Evolutionary conservation across 53 echinoderm and acorn worm species (phyloP).

Genomic region (Crossaster papposus): DNA sequence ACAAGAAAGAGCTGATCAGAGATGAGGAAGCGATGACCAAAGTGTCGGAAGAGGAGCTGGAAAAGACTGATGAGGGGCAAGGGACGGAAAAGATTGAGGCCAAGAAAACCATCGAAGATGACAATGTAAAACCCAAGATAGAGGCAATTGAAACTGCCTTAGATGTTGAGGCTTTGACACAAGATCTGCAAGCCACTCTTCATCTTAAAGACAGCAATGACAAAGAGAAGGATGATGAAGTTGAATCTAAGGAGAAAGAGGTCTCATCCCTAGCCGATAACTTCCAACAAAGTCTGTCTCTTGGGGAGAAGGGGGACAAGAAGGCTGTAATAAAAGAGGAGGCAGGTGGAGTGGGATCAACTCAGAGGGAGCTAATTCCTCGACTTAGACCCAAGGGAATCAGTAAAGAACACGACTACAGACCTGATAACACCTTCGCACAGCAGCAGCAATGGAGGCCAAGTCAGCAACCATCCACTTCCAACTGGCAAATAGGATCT

Average conservation of each 20-base stretch:
- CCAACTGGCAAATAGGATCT: not conserved
- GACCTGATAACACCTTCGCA: not conserved
- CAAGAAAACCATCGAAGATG: not conserved
- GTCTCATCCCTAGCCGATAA: conserved; percentile 33
- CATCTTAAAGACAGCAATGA: conserved; percentile 3
- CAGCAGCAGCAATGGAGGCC: conserved; percentile 9
- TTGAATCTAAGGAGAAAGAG: conserved; percentile 7
- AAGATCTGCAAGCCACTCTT: conserved; percentile 11
- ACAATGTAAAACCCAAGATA: conserved; percentile 12
- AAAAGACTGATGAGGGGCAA: not conserved
- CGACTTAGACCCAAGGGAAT: conserved; percentile 36
- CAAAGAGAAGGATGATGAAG: not conserved
- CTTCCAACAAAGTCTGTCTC: not conserved
- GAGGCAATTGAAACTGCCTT: not conserved
- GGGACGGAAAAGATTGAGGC: not conserved
- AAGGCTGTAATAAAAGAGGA: conserved; percentile 2
- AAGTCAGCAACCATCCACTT: not conserved
- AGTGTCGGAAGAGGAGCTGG: not conserved
- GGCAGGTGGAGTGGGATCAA: not conserved
- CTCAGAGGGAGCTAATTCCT: not conserved
- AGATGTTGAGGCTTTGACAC: conserved; percentile 23
- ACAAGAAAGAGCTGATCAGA: not conserved
- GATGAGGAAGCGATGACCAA: not conserved
- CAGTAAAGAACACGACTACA: not conserved
- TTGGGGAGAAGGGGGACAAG: not conserved